A percentile compares a stretch with the other conserved stretches of the same genome.
Evolutionary conservation across 1,140 invertebrate species (phyloP).

Genomic region (Gryllus bimaculatus): DNA sequence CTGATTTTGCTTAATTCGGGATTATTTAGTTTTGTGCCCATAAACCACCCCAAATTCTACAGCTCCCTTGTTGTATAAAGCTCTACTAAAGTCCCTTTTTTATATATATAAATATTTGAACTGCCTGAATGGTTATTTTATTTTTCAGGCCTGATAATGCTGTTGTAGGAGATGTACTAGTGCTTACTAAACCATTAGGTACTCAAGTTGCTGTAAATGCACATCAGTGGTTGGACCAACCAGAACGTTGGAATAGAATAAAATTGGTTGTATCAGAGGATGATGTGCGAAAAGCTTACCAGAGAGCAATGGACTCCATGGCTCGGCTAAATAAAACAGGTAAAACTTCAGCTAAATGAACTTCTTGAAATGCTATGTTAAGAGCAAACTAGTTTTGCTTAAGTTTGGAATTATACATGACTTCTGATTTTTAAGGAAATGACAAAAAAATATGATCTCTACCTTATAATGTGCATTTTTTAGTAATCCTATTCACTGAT

Average conservation of each 20-base stretch:
- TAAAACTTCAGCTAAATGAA: not conserved
- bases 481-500: too few species aligned
- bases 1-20: too few species aligned
- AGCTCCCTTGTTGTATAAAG: too few species aligned
- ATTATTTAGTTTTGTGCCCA: too few species aligned
- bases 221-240: constrained; percentile 93
- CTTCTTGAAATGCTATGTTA: not conserved
- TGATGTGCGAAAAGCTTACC: constrained; percentile 89
- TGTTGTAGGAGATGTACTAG: constrained; percentile 91
- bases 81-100: too few species aligned
- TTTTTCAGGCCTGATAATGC: constrained; percentile 73
- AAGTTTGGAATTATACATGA: too few species aligned
- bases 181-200: constrained; percentile 92
- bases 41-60: too few species aligned
- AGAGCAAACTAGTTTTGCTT: too few species aligned
- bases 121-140: not conserved
- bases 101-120: not conserved
- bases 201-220: constrained; percentile 93
- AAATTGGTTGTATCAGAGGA: constrained; percentile 92
- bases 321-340: constrained; percentile 80
- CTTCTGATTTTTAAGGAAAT: too few species aligned
- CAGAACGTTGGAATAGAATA: constrained; percentile 92
- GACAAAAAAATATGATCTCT: too few species aligned
- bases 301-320: constrained; percentile 96
- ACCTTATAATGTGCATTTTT: too few species aligned